Conservation (phyloP, 2,888 invertebrate genomes). For the Scrobipalpa costella region DNA sequence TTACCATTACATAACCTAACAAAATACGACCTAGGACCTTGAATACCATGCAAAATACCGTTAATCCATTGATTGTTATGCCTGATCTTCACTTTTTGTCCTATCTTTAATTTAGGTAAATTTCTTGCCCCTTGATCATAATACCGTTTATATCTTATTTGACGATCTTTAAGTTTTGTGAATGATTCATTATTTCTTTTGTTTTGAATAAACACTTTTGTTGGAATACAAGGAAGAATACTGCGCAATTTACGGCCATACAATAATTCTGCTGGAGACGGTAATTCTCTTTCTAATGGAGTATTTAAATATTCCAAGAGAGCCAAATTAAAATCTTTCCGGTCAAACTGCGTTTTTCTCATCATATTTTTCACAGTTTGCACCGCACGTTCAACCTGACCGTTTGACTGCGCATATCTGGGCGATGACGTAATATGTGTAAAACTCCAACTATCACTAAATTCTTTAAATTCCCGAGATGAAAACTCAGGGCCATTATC, state of each 20-base stretch:
- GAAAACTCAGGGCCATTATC: too few relatives aligned
- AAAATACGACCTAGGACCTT: background rate
- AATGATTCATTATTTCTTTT: too few relatives aligned
- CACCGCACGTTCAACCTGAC: conserved; percentile 31
- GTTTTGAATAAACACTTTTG: too few relatives aligned
- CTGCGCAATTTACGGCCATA: conserved; percentile 18
- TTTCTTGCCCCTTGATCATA: conserved; percentile 9
- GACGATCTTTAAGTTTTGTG: background rate
- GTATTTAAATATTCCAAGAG: conserved; percentile 17
- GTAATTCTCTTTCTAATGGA: too few relatives aligned
- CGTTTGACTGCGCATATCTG: conserved; percentile 34
- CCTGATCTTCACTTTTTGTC: conserved; percentile 17
- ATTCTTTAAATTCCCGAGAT: conserved; percentile 27
- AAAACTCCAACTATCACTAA: conserved; percentile 30
- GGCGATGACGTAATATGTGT: conserved; percentile 34
- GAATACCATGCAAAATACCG: background rate
- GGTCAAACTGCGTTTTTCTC: conserved; percentile 29
- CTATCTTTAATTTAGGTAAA: background rate
- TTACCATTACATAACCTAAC: background rate
- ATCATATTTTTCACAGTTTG: conserved; percentile 34
- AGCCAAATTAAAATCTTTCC: conserved; percentile 6
- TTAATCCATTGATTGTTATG: conserved; percentile 1
- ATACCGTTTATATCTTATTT: background rate
- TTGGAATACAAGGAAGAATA: background rate
- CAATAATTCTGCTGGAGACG: conserved; percentile 18